Base-by-base conservation (phyloP, 2,888 invertebrate species). In the Acleris cristana region DNA sequence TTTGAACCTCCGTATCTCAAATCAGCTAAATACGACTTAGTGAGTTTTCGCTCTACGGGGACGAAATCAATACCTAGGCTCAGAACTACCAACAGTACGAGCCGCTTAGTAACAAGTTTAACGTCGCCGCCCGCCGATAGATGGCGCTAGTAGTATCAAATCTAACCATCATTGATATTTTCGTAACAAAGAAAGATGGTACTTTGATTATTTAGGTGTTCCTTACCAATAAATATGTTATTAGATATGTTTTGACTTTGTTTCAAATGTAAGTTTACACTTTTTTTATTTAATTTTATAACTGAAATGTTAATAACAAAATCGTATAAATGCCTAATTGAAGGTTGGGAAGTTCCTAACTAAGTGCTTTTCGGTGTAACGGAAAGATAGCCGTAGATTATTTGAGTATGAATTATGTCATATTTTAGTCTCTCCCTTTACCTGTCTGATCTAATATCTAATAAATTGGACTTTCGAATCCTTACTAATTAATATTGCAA, bases 111-210 rank as follows among this genome's bases (percentile, higher is more conserved):
- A 49, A 67, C 53, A 18, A n/a, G 52, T 49, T 54, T 19, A 40
- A 61, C 51, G 51, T 23, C 34, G 44, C 45, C 61, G 18, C 57
- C 61, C 56, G 52, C 6, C 56, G n/a, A 34, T 3, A 67, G 67
- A 67, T 63, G 67, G 63, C 67, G 63, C 48, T 58, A 26, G 19
- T 14, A 26, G 63, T 67, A 18, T 34, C 67, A 67, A 63, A 67
- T 49, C n/a, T 6, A 40, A 40, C 23, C 26, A 44, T 45, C 40
- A 8, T 52, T 12, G 18, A 21, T 10, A 4, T 30, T 48, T 52
- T 57, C 6, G 54, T 54, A 67, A 67, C 67, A 63, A 63, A 63
- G 67, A 58, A 57, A 48, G 26, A 51, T 16, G 49, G 2, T 18
- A 26, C 26, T 19, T 7, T 18, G 16, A 1, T 14, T 40, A 34